phyloP scores from a whole-genome alignment of 2,888 invertebrate species.

The Lasioglossum pauxillum region DNA sequence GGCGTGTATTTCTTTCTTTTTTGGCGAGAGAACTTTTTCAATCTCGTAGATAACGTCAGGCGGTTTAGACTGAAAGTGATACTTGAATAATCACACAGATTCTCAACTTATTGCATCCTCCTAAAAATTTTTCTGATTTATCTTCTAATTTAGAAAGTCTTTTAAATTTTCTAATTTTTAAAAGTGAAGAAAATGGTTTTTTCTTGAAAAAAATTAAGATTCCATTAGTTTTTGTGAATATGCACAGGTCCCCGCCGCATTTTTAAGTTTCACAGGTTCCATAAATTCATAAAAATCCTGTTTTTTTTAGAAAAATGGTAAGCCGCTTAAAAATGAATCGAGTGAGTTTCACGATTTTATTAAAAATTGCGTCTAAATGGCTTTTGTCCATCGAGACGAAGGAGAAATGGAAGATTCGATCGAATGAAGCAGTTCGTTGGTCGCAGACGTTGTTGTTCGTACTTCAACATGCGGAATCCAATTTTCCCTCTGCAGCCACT shows the following conservation, averaged over 20 bases:
- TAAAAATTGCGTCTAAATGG: constrained; percentile 12
- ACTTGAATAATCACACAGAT: background rate
- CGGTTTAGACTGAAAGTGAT: too few relatives aligned
- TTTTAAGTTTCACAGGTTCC: too few relatives aligned
- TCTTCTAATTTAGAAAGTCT: too few relatives aligned
- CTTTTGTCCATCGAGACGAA: too few relatives aligned
- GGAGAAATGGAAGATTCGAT: constrained; percentile 25
- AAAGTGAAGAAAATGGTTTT: too few relatives aligned
- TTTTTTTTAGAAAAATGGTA: background rate
- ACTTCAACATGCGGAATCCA: constrained; percentile 73
- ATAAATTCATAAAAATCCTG: background rate
- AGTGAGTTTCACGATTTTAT: background rate
- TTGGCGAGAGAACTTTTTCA: background rate
- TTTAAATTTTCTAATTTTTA: too few relatives aligned
- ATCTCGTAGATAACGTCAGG: background rate
- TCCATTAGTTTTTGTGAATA: too few relatives aligned
- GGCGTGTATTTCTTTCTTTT: background rate
- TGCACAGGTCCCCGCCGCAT: too few relatives aligned
- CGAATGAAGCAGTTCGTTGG: constrained; percentile 45
- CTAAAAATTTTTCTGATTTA: too few relatives aligned
- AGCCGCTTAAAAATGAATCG: background rate
- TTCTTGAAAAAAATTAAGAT: too few relatives aligned
- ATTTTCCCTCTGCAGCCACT: constrained; percentile 71
- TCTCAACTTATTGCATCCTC: too few relatives aligned
- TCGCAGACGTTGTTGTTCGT: constrained; percentile 40